Base-by-base conservation (phyloP, 2,797 vertebrate species). In the Eulemur rubriventer region DNA sequence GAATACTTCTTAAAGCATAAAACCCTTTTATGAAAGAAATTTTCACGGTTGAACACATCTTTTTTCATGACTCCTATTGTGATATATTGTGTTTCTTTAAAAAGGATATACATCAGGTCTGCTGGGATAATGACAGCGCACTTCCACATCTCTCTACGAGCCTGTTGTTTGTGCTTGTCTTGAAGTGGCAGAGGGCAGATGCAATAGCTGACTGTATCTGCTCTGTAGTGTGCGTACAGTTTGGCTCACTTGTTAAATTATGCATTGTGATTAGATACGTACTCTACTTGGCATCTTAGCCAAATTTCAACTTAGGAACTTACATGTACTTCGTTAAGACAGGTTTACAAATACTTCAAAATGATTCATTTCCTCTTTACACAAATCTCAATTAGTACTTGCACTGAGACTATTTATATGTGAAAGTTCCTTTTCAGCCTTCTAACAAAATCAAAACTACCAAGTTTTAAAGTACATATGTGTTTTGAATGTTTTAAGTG, bases 341-440 rank as follows among this genome's bases (percentile, higher is more conserved):
- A 89, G 59, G 38, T 43, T 76, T 95, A 41, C 91, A 93, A 65
- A 52, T 89, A 55, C 43, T 92, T 86, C 24, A 93, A 48, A 96
- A 87, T 79, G 57, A 85, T 86, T 85, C 75, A 89, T 96, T 94
- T 93, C 55, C 67, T 96, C 76, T 92, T 83, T 73, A 24, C 48
- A 89, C 75, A 96, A 78, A 97, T 87, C 67, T 88, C 89, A 91
- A 35, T 96, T 35, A 89, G 70, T 89, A 72, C 67, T 89, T 86
- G 41, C 55, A 59, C 81, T 61, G 55, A 57, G 69, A 84, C 75
- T 79, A 12, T 67, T 59, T 63, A 6, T 86, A 57, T 61, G 24
- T 88, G 43, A 83, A 95, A 57, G 41, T 94, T 95, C 73, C 48
- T 35, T 89, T 97, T 67, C 89, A 85, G 63, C 72, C 57, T 46